phyloP scores from a whole-genome alignment of 92 coral and sea anemone species.

The Hydrozoanthus gracilis region DNA sequence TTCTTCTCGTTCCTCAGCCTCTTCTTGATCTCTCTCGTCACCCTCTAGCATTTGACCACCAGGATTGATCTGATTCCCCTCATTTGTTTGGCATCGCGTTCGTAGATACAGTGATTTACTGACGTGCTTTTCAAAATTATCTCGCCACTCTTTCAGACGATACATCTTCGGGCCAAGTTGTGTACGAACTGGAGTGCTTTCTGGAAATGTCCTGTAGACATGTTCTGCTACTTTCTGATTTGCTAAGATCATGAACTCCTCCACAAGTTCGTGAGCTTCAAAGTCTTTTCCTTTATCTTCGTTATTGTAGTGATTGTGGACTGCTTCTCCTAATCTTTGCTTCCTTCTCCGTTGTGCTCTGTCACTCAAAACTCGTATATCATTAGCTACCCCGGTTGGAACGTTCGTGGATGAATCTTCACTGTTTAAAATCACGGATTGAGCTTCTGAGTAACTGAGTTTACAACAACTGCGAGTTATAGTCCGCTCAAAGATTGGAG shows the following conservation, averaged over 20 bases:
- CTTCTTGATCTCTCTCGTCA: background rate
- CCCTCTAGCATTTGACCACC: background rate
- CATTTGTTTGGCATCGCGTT: background rate
- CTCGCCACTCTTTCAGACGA: slow-evolving; percentile 31
- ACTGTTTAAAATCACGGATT: slow-evolving; percentile 55
- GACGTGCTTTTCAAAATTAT: slow-evolving; percentile 59
- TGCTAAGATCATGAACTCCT: slow-evolving; percentile 91
- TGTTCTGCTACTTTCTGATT: slow-evolving; percentile 73
- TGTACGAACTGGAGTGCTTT: slow-evolving; percentile 70
- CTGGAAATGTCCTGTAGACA: slow-evolving; percentile 42
- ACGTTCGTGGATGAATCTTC: background rate
- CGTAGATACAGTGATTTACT: slow-evolving; percentile 53
- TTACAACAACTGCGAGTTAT: slow-evolving; percentile 73
- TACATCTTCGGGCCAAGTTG: slow-evolving; percentile 85
- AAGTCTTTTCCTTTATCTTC: slow-evolving; percentile 46
- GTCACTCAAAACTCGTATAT: slow-evolving; percentile 52
- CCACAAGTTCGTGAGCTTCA: slow-evolving; percentile 93
- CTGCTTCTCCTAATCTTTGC: slow-evolving; percentile 73
- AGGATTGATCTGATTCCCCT: background rate
- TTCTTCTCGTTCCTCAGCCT: slow-evolving; percentile 25
- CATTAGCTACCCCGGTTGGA: slow-evolving; percentile 29
- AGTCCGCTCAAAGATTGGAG: slow-evolving; percentile 60
- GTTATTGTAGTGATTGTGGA: slow-evolving; percentile 66
- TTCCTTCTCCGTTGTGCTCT: slow-evolving; percentile 67
- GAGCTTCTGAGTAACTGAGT: slow-evolving; percentile 79